Percentiles rank a stretch among this genome's conserved stretches.
phyloP scores from a whole-genome alignment of 1,140 invertebrate genomes.

The Microplitis demolitor region DNA sequence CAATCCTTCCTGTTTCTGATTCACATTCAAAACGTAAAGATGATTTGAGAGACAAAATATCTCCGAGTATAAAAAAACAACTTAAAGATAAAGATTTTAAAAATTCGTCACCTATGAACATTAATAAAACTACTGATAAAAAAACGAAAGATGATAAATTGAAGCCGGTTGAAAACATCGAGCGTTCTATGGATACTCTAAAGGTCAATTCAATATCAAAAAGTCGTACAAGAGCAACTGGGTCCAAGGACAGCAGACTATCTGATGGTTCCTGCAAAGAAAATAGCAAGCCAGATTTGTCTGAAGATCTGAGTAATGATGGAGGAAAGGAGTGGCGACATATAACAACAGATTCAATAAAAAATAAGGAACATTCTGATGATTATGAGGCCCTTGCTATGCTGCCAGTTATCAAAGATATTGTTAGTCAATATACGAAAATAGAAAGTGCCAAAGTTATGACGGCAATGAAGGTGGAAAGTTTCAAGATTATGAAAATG shows the following conservation, averaged over 20 bases:
- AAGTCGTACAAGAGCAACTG: not conserved
- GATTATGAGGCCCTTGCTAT: constrained; percentile 12
- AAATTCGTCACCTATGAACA: not conserved
- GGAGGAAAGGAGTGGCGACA: constrained; percentile 23
- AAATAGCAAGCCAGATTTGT: constrained; percentile 45
- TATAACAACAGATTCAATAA: constrained; percentile 12
- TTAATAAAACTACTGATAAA: not conserved
- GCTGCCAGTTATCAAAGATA: constrained; percentile 29
- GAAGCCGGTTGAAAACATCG: constrained; percentile 36
- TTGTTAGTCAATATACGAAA: constrained; percentile 32
- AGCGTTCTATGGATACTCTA: constrained; percentile 29
- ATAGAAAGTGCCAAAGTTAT: constrained; percentile 50
- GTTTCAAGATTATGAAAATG: constrained; percentile 44
- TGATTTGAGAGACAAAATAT: not conserved
- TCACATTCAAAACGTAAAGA: not conserved
- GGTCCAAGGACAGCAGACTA: constrained; percentile 36
- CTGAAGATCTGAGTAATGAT: constrained; percentile 33
- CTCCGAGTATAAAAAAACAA: not conserved
- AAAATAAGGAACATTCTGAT: constrained; percentile 14
- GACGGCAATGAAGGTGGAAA: constrained; percentile 46
- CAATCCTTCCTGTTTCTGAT: not conserved
- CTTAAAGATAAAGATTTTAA: not conserved
- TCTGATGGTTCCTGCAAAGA: constrained; percentile 52
- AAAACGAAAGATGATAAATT: constrained; percentile 34
- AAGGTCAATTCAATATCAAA: constrained; percentile 29